Conservation (phyloP, 2,888 invertebrate species). For the Trissolcus brochymenae region DNA sequence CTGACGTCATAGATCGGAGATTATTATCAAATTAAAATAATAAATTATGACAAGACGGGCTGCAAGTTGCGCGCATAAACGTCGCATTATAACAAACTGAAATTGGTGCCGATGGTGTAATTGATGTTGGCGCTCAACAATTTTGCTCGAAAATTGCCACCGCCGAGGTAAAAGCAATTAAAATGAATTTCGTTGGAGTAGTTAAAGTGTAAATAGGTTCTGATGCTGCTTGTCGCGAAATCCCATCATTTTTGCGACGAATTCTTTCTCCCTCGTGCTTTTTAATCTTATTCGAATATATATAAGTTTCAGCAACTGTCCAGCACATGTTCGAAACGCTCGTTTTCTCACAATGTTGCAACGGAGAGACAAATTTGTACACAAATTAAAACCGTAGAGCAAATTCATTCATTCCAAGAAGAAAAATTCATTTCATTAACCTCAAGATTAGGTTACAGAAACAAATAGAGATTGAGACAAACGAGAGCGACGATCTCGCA, state of each 20-base stretch:
- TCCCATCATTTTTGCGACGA: background rate
- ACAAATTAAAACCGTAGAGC: no score
- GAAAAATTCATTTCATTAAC: no score
- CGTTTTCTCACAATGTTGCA: no score
- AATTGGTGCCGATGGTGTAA: conserved; percentile 29
- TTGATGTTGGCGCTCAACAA: conserved; percentile 23
- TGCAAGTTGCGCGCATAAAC: conserved; percentile 18
- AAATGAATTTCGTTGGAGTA: conserved; percentile 5
- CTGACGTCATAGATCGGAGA: background rate
- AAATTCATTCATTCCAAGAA: no score
- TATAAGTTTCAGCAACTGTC: no score
- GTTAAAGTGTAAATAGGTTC: conserved; percentile 16
- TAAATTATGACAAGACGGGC: conserved; percentile 27
- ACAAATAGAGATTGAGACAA: conserved; percentile 19
- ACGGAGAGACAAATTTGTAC: no score
- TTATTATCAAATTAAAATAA: conserved; percentile 22
- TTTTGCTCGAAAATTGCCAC: conserved; percentile 26
- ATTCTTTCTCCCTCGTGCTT: background rate
- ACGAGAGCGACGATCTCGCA: conserved; percentile 15
- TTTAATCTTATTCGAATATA: no score
- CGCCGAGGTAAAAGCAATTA: conserved; percentile 26
- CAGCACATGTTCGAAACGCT: no score
- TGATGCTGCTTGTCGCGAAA: background rate
- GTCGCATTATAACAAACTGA: conserved; percentile 32
- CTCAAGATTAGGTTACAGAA: background rate